A percentile compares a stretch with the other conserved stretches of the same genome.
Conservation (phyloP, 2,797 vertebrate species). For the Telmatherina bonti region DNA sequence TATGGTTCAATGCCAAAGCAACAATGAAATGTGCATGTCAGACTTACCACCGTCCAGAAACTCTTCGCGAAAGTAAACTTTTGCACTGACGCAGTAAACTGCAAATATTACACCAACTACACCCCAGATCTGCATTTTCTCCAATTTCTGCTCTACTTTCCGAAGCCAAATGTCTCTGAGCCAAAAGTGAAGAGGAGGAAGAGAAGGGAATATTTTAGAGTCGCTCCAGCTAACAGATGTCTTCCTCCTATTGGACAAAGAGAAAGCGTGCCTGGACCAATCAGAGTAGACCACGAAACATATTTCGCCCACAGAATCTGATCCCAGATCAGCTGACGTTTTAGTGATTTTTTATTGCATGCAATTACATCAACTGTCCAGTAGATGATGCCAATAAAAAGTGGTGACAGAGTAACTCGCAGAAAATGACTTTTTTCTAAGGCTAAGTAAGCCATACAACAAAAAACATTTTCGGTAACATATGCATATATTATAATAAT, state of each 20-base stretch:
- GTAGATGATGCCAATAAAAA: slow-evolving; percentile 28
- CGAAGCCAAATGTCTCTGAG: background rate
- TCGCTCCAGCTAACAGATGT: slow-evolving; percentile 85
- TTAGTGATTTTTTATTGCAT: rapidly evolving
- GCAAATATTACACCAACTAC: slow-evolving; percentile 61
- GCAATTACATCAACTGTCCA: background rate
- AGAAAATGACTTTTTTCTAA: no score
- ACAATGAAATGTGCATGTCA: background rate
- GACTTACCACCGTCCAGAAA: slow-evolving; percentile 91
- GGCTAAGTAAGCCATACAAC: no score
- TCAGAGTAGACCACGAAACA: slow-evolving; percentile 82
- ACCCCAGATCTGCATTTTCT: slow-evolving; percentile 58
- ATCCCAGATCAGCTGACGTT: slow-evolving; percentile 40
- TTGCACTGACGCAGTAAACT: slow-evolving; percentile 80
- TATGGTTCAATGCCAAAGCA: slow-evolving; percentile 23
- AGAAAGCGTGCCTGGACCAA: slow-evolving; percentile 68
- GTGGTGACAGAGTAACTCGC: no score
- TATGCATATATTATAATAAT: no score
- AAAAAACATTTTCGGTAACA: no score
- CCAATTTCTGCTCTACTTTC: background rate
- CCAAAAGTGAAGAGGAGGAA: slow-evolving; percentile 43
- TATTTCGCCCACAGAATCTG: slow-evolving; percentile 14
- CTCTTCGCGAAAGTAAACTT: slow-evolving; percentile 88
- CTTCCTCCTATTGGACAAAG: slow-evolving; percentile 76
- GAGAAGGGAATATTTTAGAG: slow-evolving; percentile 72